A percentile compares a stretch with the other conserved stretches of the same genome.
Conservation (phyloP, 2,797 vertebrate genomes). For the Knipowitschia caucasica region DNA sequence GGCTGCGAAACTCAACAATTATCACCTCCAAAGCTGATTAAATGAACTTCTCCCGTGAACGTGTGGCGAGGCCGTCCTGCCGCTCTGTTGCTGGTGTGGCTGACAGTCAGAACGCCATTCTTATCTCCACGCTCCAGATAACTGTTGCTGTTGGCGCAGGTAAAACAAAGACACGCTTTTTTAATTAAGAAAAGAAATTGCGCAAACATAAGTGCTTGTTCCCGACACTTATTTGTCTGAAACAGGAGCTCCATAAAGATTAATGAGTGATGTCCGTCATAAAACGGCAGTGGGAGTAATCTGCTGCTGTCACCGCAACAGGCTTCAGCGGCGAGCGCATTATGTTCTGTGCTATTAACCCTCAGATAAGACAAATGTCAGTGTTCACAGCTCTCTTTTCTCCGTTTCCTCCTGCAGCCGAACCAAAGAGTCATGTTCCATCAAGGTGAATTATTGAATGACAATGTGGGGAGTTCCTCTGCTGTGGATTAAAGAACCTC, state of each 20-base stretch:
- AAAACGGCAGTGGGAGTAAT: background rate
- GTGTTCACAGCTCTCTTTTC: too few relatives aligned
- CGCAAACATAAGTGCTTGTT: conserved; percentile 43
- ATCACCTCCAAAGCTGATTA: background rate
- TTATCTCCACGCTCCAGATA: conserved; percentile 27
- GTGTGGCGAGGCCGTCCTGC: too few relatives aligned
- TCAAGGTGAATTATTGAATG: too few relatives aligned
- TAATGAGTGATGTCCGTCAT: conserved; percentile 28
- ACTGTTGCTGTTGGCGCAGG: conserved; percentile 23
- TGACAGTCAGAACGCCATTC: too few relatives aligned
- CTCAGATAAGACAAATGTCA: conserved; percentile 1
- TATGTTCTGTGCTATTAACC: conserved; percentile 5
- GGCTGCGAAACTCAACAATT: background rate
- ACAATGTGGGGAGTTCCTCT: too few relatives aligned
- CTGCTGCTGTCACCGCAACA: background rate
- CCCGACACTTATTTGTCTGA: conserved; percentile 31
- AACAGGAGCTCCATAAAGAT: conserved; percentile 41
- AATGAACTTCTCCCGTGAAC: background rate
- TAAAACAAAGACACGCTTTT: conserved; percentile 38
- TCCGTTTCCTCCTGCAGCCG: too few relatives aligned
- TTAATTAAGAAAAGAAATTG: conserved; percentile 52
- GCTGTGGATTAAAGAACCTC: too few relatives aligned
- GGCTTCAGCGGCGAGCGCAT: background rate
- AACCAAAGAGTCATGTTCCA: too few relatives aligned
- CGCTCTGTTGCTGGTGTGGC: too few relatives aligned